phyloP scores from a whole-genome alignment of 2,113 vertebrate species.

The Pelusios castaneus region DNA sequence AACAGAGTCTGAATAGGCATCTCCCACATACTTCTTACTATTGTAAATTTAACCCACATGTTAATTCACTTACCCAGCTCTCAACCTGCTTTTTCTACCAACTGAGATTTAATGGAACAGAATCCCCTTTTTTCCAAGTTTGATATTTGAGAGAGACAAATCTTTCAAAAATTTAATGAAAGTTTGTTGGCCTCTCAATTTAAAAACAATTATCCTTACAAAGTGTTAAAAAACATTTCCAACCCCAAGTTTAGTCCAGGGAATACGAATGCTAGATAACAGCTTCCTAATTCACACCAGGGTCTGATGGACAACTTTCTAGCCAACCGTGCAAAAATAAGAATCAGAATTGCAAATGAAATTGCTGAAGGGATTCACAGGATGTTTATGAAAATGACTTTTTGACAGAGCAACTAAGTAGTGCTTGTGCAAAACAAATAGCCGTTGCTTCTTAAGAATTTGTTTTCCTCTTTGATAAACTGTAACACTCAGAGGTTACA shows the following conservation, averaged over 20 bases:
- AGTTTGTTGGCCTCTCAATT: background rate
- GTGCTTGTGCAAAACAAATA: background rate
- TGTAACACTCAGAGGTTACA: background rate
- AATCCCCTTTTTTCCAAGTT: conserved; percentile 57
- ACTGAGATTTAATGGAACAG: conserved; percentile 38
- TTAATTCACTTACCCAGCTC: conserved; percentile 69
- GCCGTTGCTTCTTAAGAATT: background rate
- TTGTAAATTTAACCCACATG: conserved; percentile 61
- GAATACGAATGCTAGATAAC: background rate
- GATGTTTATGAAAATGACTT: background rate
- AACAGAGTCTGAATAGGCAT: conserved; percentile 54
- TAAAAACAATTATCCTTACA: background rate
- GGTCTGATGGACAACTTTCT: background rate
- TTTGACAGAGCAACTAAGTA: background rate
- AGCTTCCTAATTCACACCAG: background rate
- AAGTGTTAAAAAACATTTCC: background rate
- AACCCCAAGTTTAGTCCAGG: accelerated
- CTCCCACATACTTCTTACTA: conserved; percentile 49
- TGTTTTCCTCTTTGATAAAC: background rate
- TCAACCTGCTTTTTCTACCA: conserved; percentile 67
- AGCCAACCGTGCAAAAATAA: background rate
- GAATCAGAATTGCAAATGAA: background rate
- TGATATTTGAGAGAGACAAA: conserved; percentile 38
- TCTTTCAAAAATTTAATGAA: conserved; percentile 35
- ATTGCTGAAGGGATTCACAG: accelerated